Evolutionary conservation across 2,888 invertebrate genomes (phyloP).

Genomic region (Xestia xanthographa): DNA sequence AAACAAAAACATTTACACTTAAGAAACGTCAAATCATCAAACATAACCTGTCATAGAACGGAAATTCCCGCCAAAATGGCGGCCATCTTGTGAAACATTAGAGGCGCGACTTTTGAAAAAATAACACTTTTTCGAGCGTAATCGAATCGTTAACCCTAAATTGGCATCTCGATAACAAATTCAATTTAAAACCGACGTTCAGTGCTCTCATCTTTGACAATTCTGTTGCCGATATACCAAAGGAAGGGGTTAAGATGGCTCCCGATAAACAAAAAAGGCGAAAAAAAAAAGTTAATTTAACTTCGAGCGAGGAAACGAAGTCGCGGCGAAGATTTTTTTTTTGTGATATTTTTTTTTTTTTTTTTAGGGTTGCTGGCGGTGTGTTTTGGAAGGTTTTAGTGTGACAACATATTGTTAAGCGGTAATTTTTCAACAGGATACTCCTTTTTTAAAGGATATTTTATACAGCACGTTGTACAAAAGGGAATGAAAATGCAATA

Average conservation of each 20-base stretch:
- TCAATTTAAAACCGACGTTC: conserved; percentile 86
- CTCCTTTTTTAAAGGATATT: neutral
- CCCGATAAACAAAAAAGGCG: conserved; percentile 86
- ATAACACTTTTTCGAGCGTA: conserved; percentile 70
- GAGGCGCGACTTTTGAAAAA: conserved; percentile 63
- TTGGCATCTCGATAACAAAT: conserved; percentile 89
- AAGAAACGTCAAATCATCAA: conserved; percentile 46
- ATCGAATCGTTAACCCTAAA: conserved; percentile 78
- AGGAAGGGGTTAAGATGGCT: conserved; percentile 86
- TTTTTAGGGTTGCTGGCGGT: conserved; percentile 64
- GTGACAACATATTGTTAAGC: conserved; percentile 29
- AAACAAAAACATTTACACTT: conserved; percentile 29
- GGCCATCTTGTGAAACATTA: conserved; percentile 63
- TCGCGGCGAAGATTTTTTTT: conserved; percentile 77
- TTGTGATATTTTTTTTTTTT: conserved; percentile 71
- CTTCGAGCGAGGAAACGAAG: conserved; percentile 86
- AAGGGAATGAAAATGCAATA: neutral
- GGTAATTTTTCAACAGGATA: too few relatives aligned
- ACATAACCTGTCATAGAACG: conserved; percentile 59
- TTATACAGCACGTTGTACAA: neutral
- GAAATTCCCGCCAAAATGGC: conserved; percentile 67
- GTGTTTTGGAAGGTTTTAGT: conserved; percentile 62
- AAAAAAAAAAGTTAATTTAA: conserved; percentile 89
- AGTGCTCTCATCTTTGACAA: conserved; percentile 84
- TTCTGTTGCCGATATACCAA: conserved; percentile 82